Percentiles rank a stretch among this genome's conserved stretches.
Evolutionary conservation across 2,113 vertebrate species (phyloP).

Genomic region (Pithys albifrons): DNA sequence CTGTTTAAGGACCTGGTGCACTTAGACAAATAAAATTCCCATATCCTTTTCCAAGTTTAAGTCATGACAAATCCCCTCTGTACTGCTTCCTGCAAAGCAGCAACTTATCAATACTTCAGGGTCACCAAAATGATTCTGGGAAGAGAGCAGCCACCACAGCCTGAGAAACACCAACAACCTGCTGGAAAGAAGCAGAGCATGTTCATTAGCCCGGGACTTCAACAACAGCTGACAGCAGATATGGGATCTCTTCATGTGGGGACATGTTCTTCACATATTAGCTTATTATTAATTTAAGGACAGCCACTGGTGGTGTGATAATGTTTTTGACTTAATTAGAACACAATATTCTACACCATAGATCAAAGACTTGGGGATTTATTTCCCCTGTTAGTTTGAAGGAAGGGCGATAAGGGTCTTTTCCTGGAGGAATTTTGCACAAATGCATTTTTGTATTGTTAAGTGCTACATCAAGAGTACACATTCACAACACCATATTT

Average conservation of each 20-base stretch:
- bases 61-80: neutral
- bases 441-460: neutral
- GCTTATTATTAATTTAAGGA: neutral
- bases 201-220: neutral
- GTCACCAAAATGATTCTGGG: neutral
- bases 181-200: neutral
- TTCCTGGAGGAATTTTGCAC: neutral
- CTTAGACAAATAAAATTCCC: neutral
- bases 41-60: neutral
- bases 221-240: neutral
- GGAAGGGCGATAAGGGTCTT: neutral
- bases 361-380: neutral
- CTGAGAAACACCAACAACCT: neutral
- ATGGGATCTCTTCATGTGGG: fast-evolving
- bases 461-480: neutral
- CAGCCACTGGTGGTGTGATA: neutral
- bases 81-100: neutral
- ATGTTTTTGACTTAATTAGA: neutral
- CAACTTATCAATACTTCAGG: neutral
- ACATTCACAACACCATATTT: neutral
- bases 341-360: neutral
- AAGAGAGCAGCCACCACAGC: neutral
- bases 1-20: neutral
- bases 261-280: neutral
- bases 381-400: neutral